A percentile compares a stretch with the other conserved stretches of the same genome.
Conservation (phyloP, 2,797 vertebrate species). For the Hydrocynus forskahlii region DNA sequence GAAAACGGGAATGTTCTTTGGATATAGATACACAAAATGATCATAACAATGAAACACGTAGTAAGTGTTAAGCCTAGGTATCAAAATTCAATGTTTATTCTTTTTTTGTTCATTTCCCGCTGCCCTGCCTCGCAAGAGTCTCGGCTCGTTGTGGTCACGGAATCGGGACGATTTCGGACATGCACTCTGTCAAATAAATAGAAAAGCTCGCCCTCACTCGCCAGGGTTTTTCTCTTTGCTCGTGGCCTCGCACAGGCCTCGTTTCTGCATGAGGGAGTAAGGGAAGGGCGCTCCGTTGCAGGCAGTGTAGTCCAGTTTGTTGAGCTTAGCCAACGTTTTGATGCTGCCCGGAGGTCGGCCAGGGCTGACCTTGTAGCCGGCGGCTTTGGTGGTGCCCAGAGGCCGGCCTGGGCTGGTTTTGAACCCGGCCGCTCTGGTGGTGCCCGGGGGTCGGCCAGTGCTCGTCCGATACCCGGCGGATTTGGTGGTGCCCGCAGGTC, state of each 20-base stretch:
- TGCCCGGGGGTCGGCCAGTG: constrained; percentile 95
- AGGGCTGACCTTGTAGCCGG: constrained; percentile 98
- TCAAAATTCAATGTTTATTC: constrained; percentile 50
- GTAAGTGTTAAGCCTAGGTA: constrained; percentile 54
- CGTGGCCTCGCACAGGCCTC: constrained; percentile 86
- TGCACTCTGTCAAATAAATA: constrained; percentile 56
- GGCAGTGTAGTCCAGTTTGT: constrained; percentile 82
- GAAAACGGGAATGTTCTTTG: constrained; percentile 63
- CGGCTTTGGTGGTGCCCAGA: constrained; percentile 97
- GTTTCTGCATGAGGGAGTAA: constrained; percentile 90
- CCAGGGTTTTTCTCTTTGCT: constrained; percentile 85
- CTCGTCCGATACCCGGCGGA: constrained; percentile 97
- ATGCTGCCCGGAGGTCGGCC: constrained; percentile 98
- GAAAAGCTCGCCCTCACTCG: constrained; percentile 73
- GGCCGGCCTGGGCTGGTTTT: constrained; percentile 99
- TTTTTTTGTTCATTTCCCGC: constrained; percentile 19
- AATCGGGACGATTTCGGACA: constrained; percentile 56
- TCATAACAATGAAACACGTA: constrained; percentile 58
- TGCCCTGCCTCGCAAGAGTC: constrained; percentile 37
- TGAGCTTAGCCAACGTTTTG: constrained; percentile 94
- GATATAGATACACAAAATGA: constrained; percentile 65
- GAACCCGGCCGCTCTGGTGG: constrained; percentile 98
- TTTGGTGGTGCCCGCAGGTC: constrained; percentile 98
- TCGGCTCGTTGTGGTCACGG: constrained; percentile 36
- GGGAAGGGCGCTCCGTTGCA: constrained; percentile 89